Conservation (phyloP, 30 jellyfish, hydroid and myxozoan genomes). For the Aurelia aurita region DNA sequence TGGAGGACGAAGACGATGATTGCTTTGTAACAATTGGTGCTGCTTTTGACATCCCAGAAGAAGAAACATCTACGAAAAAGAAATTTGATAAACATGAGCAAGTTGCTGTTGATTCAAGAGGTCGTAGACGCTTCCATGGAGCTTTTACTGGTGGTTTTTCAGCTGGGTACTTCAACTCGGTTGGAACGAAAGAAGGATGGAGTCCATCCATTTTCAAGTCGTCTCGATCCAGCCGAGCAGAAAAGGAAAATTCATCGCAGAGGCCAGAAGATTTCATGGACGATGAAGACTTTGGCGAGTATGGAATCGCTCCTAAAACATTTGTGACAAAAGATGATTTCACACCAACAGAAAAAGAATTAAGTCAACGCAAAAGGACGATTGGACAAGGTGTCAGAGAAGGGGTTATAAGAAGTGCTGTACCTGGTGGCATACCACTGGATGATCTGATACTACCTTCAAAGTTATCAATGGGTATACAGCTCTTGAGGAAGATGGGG, state of each 20-base stretch:
- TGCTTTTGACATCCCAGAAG: conserved; percentile 89
- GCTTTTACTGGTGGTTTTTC: conserved; percentile 99
- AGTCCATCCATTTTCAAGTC: conserved; percentile 93
- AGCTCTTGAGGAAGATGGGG: conserved; percentile 91
- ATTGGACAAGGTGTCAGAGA: conserved; percentile 79
- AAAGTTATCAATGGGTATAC: conserved; percentile 82
- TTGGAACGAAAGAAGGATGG: conserved; percentile 99
- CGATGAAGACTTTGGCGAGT: conserved; percentile 95
- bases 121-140: conserved; percentile 99
- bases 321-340: conserved; percentile 70
- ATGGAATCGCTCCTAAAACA: conserved; percentile 96
- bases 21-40: conserved; percentile 86
- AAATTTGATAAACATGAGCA: conserved; percentile 82
- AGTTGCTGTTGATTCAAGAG: conserved; percentile 88
- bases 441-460: conserved; percentile 84
- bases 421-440: conserved; percentile 89
- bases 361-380: conserved; percentile 55
- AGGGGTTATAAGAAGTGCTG: conserved; percentile 87
- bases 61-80: conserved; percentile 60
- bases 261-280: conserved; percentile 99
- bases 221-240: conserved; percentile 75
- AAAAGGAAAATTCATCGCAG: conserved; percentile 31
- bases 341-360: conserved; percentile 74
- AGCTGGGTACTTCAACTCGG: conserved; percentile 97
- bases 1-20: conserved; percentile 71